Evolutionary conservation across 2,888 invertebrate genomes (phyloP), one percentile per base, ranked within the genome.

Genomic region (Dromius quadrimaculatus): DNA sequence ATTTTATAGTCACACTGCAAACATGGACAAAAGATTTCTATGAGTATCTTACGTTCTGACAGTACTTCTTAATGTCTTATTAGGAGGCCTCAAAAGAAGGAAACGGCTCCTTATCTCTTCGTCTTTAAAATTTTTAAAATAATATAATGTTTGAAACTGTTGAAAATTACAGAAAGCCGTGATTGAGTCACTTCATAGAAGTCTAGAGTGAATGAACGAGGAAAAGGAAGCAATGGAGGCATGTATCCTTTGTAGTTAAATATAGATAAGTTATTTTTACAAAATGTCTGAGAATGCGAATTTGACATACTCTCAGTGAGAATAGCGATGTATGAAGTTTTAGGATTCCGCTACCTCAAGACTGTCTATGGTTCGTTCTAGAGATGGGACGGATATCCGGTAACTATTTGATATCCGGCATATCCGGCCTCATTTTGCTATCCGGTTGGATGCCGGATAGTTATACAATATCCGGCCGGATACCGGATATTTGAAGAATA

Each of bases 221-320:
- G 59, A 59, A 59, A 59, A 59, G 59, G 59, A 59, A 59, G 59
- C 59, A 19, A 47, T 47, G n/a, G 59, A 19, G n/a, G n/a, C n/a
- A n/a, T n/a, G n/a, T n/a, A n/a, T 59, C 17, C 59, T 59, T 59
- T 59, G 59, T 59, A 59, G 59, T 59, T 59, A 59, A 17, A 19
- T 59, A 36, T 59, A 59, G 59, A 6, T 17, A 23, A 6, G 59
- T 20, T 59, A 59, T 59, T 59, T 59, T 59, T 59, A 59, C 19
- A 11, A 36, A 15, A 47, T 22, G 59, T 59, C 59, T 59, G 59
- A 36, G 59, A 36, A 59, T 20, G 59, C 59, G 11, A 59, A 59
- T 59, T 59, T 59, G 59, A 36, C 47, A 20, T 59, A 36, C 34
- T 34, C 8, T 59, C 36, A 11, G 57, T 8, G 23, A 36, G 47